phyloP scores from a whole-genome alignment of 1,140 invertebrate species.

The Hyposmocoma kahamanoa region DNA sequence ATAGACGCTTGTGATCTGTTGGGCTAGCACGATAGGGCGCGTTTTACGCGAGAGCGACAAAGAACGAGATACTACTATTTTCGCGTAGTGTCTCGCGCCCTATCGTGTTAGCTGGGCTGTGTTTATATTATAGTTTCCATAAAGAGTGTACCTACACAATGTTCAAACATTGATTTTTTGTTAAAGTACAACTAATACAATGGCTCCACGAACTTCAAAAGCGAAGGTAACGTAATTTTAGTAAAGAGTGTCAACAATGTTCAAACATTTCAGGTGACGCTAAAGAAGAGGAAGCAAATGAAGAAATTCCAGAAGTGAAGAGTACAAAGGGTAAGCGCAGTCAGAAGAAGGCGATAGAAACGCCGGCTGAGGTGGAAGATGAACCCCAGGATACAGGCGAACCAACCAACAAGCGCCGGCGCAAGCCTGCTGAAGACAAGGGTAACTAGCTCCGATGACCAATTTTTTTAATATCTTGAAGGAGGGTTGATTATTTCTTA shows the following conservation, averaged over 20 bases:
- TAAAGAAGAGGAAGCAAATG: constrained; percentile 38
- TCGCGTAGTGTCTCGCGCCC: neutral
- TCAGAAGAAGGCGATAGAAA: constrained; percentile 39
- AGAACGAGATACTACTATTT: neutral
- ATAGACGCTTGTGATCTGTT: neutral
- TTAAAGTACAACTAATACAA: neutral
- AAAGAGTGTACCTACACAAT: neutral
- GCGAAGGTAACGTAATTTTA: too few relatives aligned
- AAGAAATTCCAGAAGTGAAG: constrained; percentile 34
- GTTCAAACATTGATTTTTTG: neutral
- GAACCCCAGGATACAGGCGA: constrained; percentile 46
- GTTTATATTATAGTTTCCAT: neutral
- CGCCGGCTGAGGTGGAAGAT: constrained; percentile 28
- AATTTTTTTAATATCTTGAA: neutral
- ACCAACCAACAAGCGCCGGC: constrained; percentile 43
- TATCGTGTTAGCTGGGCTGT: neutral
- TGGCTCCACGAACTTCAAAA: neutral
- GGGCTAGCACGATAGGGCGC: neutral
- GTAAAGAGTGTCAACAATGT: too few relatives aligned
- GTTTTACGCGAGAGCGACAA: neutral
- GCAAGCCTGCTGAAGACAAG: constrained; percentile 54
- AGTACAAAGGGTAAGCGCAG: constrained; percentile 44
- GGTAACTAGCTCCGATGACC: constrained; percentile 52
- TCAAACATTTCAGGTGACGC: constrained; percentile 27
- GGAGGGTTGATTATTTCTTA: neutral